Percentiles rank a stretch among this genome's conserved stretches.
These are phyloP conservation scores for Bos javanicus DNA, from an alignment of 2,113 vertebrate species.

Conservation along the genomic window DNA sequence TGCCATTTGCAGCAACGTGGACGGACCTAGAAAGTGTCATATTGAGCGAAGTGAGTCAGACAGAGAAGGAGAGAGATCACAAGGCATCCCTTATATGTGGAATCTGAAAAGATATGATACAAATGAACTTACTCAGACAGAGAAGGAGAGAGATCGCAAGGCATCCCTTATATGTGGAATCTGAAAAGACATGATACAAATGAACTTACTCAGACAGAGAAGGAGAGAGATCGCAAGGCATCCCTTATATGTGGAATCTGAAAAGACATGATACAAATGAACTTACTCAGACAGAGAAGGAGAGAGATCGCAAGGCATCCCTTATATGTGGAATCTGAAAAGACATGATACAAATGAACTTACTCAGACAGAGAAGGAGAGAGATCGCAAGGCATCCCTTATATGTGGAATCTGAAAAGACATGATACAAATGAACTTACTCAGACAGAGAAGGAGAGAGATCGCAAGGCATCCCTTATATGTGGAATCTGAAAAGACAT, in stretches of 20 bases:
- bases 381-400: neutral
- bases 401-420: neutral
- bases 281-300: neutral
- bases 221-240: too few species aligned
- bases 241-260: neutral
- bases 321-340: neutral
- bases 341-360: neutral
- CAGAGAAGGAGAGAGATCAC: neutral
- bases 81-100: neutral
- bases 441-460: neutral
- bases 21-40: neutral
- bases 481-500: neutral
- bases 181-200: neutral
- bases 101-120: neutral
- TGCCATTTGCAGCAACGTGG: neutral
- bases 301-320: neutral
- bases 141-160: too few species aligned
- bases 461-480: neutral
- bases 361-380: neutral
- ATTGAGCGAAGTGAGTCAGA: neutral
- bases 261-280: neutral
- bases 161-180: neutral
- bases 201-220: neutral
- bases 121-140: neutral
- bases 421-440: neutral